These are phyloP conservation scores for Adelges cooleyi DNA, from an alignment of 1,140 invertebrate genomes.

Conservation along the genomic window DNA sequence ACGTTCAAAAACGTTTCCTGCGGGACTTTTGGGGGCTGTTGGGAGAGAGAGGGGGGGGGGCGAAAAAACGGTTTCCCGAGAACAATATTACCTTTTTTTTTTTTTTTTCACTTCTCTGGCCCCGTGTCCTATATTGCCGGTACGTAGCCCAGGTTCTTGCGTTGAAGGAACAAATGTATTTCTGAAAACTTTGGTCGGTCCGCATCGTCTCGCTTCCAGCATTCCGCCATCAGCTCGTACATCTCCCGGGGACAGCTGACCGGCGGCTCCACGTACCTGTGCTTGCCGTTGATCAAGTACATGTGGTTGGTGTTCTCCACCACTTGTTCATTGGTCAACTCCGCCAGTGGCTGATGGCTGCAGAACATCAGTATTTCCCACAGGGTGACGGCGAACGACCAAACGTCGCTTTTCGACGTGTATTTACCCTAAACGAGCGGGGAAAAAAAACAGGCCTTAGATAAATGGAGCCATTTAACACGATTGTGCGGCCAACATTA, in stretches of 20 bases:
- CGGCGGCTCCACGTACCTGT: constrained; percentile 42
- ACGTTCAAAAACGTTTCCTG: no score
- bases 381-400: constrained; percentile 64
- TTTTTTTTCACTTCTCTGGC: no score
- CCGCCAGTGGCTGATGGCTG: constrained; percentile 57
- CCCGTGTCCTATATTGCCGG: constrained; percentile 24
- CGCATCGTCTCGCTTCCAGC: constrained; percentile 56
- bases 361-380: constrained; percentile 69
- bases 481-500: background rate
- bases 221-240: constrained; percentile 63
- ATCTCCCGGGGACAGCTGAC: constrained; percentile 52
- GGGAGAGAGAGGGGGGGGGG: no score
- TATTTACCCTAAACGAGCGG: constrained; percentile 50
- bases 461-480: no score
- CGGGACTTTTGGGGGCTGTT: no score
- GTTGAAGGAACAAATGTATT: constrained; percentile 59
- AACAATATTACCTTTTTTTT: no score
- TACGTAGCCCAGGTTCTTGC: constrained; percentile 48
- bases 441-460: no score
- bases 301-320: constrained; percentile 60
- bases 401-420: constrained; percentile 60
- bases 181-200: constrained; percentile 59
- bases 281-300: constrained; percentile 44
- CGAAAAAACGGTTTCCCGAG: no score
- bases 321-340: constrained; percentile 62